These are phyloP conservation scores for Oppia nitens DNA, from an alignment of 1,140 invertebrate genomes.

Conservation along the genomic window DNA sequence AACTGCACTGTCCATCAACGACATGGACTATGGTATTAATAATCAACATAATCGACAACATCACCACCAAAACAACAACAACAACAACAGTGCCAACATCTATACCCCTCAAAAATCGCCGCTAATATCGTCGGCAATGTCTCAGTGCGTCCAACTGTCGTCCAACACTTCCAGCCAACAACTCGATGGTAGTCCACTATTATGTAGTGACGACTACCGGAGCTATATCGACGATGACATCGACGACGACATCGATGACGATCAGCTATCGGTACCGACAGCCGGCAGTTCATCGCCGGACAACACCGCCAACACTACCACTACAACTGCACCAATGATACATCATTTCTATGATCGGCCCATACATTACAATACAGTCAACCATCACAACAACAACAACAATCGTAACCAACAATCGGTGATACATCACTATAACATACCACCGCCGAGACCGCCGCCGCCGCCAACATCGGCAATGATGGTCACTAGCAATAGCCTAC, in stretches of 20 bases:
- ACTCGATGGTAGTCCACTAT: not conserved
- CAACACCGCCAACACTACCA: not conserved
- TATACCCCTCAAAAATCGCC: not conserved
- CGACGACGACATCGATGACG: no score
- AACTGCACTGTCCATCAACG: not conserved
- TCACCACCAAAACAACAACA: no score
- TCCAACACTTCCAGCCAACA: no score
- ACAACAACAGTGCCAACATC: not conserved
- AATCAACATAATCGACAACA: no score
- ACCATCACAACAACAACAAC: no score
- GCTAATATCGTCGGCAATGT: not conserved
- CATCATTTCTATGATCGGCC: not conserved
- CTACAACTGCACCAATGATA: not conserved
- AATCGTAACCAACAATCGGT: no score
- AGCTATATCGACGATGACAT: not conserved
- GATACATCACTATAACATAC: no score
- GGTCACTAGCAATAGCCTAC: no score
- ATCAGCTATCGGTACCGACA: no score
- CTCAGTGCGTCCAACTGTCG: not conserved
- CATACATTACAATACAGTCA: not conserved
- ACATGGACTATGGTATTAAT: not conserved
- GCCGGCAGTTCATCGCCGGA: no score
- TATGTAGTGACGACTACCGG: not conserved
- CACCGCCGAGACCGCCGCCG: not conserved
- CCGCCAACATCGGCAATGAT: no score